A percentile compares a stretch with the other conserved stretches of the same genome.
Evolutionary conservation across 2,888 invertebrate species (phyloP).

Genomic region (Gandaritis pyraliata): DNA sequence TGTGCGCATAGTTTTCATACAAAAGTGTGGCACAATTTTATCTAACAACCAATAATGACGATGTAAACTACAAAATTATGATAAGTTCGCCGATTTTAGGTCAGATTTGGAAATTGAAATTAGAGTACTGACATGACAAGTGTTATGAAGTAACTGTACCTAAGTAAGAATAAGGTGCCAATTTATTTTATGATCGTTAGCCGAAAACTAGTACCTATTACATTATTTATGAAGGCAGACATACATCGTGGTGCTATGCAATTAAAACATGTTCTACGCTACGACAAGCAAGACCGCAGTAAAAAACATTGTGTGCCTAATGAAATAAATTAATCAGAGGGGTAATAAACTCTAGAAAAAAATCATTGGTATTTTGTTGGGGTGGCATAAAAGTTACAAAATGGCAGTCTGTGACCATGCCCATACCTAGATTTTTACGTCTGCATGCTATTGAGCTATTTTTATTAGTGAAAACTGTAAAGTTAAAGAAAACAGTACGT

Average conservation of each 20-base stretch:
- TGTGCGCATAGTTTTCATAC: slow-evolving; percentile 31
- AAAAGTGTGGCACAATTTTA: slow-evolving; percentile 30
- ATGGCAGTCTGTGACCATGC: no score
- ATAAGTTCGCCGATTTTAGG: slow-evolving; percentile 25
- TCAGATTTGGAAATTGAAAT: slow-evolving; percentile 32
- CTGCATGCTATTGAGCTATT: no score
- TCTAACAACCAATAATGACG: slow-evolving; percentile 31
- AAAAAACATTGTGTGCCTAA: no score
- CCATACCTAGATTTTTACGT: no score
- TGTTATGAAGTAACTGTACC: slow-evolving; percentile 8
- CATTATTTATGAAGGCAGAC: slow-evolving; percentile 21
- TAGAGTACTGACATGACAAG: slow-evolving; percentile 19
- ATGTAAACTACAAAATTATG: slow-evolving; percentile 26
- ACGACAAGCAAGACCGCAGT: no score
- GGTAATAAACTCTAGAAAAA: no score
- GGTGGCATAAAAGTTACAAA: no score
- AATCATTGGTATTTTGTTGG: no score
- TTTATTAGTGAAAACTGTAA: no score
- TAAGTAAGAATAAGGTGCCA: slow-evolving; percentile 19
- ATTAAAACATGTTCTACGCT: no score
- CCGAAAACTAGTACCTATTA: slow-evolving; percentile 21
- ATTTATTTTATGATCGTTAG: slow-evolving; percentile 32
- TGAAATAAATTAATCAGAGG: no score
- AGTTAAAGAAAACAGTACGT: no score
- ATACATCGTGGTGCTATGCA: neutral